Base-by-base conservation (phyloP, 1,140 invertebrate species). In the Pemphigus obesinymphae region DNA sequence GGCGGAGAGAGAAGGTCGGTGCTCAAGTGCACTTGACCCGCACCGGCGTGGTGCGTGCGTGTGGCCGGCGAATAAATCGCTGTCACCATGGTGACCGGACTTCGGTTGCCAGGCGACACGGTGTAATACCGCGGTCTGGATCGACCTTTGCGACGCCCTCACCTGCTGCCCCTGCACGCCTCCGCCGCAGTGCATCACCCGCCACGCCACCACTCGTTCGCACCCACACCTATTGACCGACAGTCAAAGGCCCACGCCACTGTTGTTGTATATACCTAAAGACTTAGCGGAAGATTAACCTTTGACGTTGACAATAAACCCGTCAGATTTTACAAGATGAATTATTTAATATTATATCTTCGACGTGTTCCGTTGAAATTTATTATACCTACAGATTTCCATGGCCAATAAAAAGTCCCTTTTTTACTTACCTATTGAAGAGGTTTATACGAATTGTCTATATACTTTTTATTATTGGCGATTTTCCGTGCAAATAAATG, bases 71-170 rank as follows among this genome's bases (percentile, higher is more conserved):
- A 80, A 80, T 80, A 80, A 80, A 80, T 80, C 76, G 76, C 76
- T 63, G 76, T 80, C 76, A 61, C 76, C 55, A 80, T 80, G 76
- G 76, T 80, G 76, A 80, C 76, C 76, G 55, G 76, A 61, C 50
- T 80, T 43, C 13, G 76, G 76, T 80, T 80, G 76, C 76, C 76
- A 80, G 76, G 76, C 53, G 76, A 80, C 76, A 63, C 76, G 37
- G 76, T 45, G 37, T 80, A 61, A 80, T 45, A 26, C 55, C 55
- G 40, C 37, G 76, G 34, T 61, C 23, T 61, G 55, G 43, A 80
- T 80, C 76, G 76, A 80, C 76, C 76, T 80, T 80, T 80, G 76
- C 76, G 76, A 80, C 76, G 76, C 53, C 76, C 55, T 80, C 76
- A 80, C 76, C 53, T 80, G 76, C 55, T 55, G 23, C 58, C 76